Conservation (phyloP, 2,113 vertebrate species). For the Macaca nemestrina region DNA sequence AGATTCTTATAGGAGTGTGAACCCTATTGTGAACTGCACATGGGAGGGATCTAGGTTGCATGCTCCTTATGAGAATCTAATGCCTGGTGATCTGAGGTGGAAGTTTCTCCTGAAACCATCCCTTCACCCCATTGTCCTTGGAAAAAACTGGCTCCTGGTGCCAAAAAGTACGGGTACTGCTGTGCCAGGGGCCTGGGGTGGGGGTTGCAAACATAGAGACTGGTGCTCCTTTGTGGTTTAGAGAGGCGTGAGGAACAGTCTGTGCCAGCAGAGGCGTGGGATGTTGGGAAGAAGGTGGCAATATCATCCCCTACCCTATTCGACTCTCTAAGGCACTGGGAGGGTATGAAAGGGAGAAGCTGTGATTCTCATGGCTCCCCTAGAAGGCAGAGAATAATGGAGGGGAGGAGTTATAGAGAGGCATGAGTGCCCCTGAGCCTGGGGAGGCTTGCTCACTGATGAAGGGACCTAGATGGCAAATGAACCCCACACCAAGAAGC, state of each 20-base stretch:
- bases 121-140: too few species aligned
- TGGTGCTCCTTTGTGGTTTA: not conserved
- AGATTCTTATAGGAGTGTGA: too few species aligned
- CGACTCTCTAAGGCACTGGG: not conserved
- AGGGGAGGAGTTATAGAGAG: not conserved
- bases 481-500: not conserved
- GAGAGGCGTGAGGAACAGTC: not conserved
- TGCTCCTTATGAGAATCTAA: too few species aligned
- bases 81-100: too few species aligned
- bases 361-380: rapidly evolving
- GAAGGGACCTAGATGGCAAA: not conserved
- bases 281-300: not conserved
- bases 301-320: not conserved
- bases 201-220: not conserved
- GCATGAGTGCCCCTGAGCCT: not conserved
- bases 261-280: not conserved
- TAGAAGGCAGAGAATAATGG: not conserved
- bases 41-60: too few species aligned
- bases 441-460: not conserved
- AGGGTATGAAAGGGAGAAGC: not conserved
- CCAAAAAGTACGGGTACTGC: too few species aligned
- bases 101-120: too few species aligned
- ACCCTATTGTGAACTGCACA: too few species aligned
- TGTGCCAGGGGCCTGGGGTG: too few species aligned
- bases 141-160: too few species aligned